A percentile compares a stretch with the other conserved stretches of the same genome.
phyloP scores from a whole-genome alignment of 2,113 vertebrate genomes.

The Notothenia rossii region DNA sequence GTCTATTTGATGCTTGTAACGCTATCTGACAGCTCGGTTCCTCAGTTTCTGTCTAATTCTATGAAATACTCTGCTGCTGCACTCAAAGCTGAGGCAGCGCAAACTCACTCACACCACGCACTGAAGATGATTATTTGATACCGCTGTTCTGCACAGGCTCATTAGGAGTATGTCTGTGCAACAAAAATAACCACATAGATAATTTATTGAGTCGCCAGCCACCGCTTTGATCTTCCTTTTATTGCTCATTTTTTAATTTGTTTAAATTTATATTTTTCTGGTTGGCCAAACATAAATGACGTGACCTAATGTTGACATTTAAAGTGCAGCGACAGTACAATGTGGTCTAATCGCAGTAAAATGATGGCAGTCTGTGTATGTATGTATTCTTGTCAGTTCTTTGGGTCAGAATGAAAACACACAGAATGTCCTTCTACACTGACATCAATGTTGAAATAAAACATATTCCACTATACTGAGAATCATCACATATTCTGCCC shows the following conservation, averaged over 20 bases:
- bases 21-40: slow-evolving; percentile 35
- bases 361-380: not conserved
- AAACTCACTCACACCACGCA: slow-evolving; percentile 21
- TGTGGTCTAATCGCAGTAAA: not conserved
- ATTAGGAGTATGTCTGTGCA: slow-evolving; percentile 47
- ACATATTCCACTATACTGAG: too few species aligned
- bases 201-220: slow-evolving; percentile 60
- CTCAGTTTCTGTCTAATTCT: slow-evolving; percentile 42
- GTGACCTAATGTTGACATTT: slow-evolving; percentile 35
- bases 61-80: slow-evolving; percentile 22
- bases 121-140: slow-evolving; percentile 56
- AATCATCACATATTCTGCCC: slow-evolving; percentile 21
- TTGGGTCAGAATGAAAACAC: not conserved
- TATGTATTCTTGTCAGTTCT: not conserved
- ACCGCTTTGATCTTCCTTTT: slow-evolving; percentile 68
- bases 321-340: slow-evolving; percentile 18
- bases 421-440: not conserved
- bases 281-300: slow-evolving; percentile 22
- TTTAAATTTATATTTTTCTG: slow-evolving; percentile 9
- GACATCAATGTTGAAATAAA: not conserved
- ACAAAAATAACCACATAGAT: slow-evolving; percentile 55
- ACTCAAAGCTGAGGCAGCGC: not conserved
- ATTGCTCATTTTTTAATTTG: slow-evolving; percentile 20
- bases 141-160: slow-evolving; percentile 49
- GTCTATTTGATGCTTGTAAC: slow-evolving; percentile 53